phyloP scores from a whole-genome alignment of 2,888 invertebrate species.

The Parnassius smintheus region DNA sequence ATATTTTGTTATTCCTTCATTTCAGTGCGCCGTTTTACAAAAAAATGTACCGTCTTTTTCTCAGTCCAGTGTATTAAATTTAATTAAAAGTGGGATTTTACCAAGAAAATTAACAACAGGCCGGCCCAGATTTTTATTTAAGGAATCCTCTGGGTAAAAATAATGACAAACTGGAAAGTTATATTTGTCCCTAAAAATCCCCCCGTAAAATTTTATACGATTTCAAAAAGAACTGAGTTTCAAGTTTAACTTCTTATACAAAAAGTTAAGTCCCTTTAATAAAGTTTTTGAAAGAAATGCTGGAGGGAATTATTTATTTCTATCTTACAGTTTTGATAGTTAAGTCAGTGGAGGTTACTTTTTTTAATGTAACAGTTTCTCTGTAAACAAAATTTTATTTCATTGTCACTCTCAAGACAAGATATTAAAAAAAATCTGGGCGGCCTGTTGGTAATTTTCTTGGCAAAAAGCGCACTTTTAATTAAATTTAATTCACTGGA shows the following conservation, averaged over 20 bases:
- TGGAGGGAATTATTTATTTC: no score
- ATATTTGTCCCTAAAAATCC: constrained; percentile 14
- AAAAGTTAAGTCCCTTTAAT: no score
- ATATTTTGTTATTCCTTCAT: constrained; percentile 1
- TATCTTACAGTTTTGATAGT: no score
- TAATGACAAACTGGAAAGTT: constrained; percentile 15
- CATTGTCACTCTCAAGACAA: no score
- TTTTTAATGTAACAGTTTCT: no score
- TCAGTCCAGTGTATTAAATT: constrained; percentile 24
- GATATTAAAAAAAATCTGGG: constrained; percentile 11
- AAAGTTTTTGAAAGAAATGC: no score
- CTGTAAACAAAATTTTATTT: no score
- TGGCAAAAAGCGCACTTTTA: constrained; percentile 23
- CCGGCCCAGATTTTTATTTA: constrained; percentile 13
- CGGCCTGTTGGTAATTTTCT: constrained; percentile 21
- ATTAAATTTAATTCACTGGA: constrained; percentile 26
- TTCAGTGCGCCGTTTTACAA: constrained; percentile 6
- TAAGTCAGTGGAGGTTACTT: no score
- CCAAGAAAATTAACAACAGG: constrained; percentile 21
- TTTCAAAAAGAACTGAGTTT: constrained; percentile 12
- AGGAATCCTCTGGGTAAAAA: constrained; percentile 15
- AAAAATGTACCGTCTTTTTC: constrained; percentile 18
- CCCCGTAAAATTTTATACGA: constrained; percentile 27
- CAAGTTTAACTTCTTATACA: background rate
- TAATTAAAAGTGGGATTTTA: constrained; percentile 25